phyloP scores from a whole-genome alignment of 2,113 vertebrate genomes.

The Cromileptes altivelis region DNA sequence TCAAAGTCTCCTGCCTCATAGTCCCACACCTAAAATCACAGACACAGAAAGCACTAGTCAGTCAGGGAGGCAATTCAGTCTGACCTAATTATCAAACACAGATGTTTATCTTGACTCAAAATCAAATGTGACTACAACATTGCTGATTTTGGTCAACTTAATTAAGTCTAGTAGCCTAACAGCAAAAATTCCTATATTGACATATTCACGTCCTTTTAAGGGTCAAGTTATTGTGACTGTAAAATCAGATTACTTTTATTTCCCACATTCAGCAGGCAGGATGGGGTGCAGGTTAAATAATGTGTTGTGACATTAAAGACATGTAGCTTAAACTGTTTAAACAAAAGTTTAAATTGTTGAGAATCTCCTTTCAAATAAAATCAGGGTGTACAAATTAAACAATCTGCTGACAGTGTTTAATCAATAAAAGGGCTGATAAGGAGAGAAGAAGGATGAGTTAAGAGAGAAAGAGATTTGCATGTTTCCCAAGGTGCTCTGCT shows the following conservation, averaged over 20 bases:
- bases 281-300: not conserved
- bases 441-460: not conserved
- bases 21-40: constrained; percentile 93
- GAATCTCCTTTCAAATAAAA: not conserved
- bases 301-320: constrained; percentile 1
- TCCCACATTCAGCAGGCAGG: not conserved
- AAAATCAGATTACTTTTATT: not conserved
- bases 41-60: not conserved
- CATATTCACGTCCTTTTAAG: too few species aligned
- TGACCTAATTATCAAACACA: not conserved
- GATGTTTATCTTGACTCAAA: too few species aligned
- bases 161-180: not conserved
- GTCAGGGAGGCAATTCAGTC: not conserved
- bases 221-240: not conserved
- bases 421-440: not conserved
- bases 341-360: not conserved
- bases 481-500: constrained; percentile 53
- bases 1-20: constrained; percentile 99
- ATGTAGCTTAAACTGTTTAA: not conserved
- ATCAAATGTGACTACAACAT: not conserved
- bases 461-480: constrained; percentile 32
- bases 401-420: constrained; percentile 10
- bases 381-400: not conserved
- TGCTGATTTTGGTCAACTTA: not conserved
- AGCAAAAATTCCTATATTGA: not conserved